phyloP scores from a whole-genome alignment of 2,113 vertebrate genomes.

The Dunckerocampus dactyliophorus region DNA sequence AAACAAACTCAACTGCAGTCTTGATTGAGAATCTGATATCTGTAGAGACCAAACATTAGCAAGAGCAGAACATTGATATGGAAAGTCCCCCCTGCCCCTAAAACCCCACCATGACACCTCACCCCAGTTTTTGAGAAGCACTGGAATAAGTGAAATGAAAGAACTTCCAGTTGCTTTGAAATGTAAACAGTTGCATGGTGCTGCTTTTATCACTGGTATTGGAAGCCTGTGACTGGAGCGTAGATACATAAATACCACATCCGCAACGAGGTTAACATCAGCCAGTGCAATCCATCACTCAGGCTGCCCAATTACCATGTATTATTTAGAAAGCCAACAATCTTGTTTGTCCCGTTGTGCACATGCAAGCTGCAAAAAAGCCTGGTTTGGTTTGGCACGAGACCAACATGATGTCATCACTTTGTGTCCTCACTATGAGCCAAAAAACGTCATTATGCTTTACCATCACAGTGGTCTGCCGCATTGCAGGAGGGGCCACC shows the following conservation, averaged over 20 bases:
- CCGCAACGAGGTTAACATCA: background rate
- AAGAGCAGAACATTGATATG: too few relatives aligned
- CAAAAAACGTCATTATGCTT: slow-evolving; percentile 38
- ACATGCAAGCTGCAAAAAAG: background rate
- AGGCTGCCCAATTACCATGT: background rate
- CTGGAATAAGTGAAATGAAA: slow-evolving; percentile 26
- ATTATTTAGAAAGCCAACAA: slow-evolving; percentile 1
- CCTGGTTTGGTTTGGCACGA: background rate
- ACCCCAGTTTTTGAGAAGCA: slow-evolving; percentile 17
- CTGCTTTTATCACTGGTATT: background rate
- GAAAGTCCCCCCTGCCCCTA: too few relatives aligned
- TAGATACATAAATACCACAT: background rate
- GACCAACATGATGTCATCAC: slow-evolving; percentile 20
- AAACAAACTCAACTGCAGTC: too few relatives aligned
- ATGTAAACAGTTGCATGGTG: background rate
- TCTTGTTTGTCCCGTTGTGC: background rate
- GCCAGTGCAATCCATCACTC: background rate
- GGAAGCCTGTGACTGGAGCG: too few relatives aligned
- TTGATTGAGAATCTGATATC: too few relatives aligned
- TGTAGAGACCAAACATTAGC: too few relatives aligned
- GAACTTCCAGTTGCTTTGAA: background rate
- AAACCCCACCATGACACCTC: too few relatives aligned
- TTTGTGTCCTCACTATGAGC: slow-evolving; percentile 22
- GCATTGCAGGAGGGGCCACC: slow-evolving; percentile 34
- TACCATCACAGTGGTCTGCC: slow-evolving; percentile 26